A percentile compares a stretch with the other conserved stretches of the same genome.
These are phyloP conservation scores for Australoheros scitulus DNA, from an alignment of 2,113 vertebrate species.

Conservation along the genomic window DNA sequence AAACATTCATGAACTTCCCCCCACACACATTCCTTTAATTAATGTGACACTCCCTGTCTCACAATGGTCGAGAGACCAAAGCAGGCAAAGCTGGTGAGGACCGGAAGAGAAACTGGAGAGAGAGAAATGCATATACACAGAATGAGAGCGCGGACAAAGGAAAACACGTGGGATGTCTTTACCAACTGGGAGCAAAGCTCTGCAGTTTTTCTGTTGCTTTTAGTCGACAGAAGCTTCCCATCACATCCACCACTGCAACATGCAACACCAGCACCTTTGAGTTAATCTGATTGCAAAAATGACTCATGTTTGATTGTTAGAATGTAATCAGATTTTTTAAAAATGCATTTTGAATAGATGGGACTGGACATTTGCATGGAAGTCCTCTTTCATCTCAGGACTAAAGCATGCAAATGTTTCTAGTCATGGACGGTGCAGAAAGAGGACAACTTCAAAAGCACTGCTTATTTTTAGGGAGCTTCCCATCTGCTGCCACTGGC, in stretches of 20 bases:
- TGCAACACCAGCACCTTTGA: not conserved
- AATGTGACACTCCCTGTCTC: slow-evolving; percentile 58
- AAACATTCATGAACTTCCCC: slow-evolving; percentile 28
- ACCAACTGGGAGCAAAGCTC: slow-evolving; percentile 5
- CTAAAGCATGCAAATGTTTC: slow-evolving; percentile 17
- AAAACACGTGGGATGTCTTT: slow-evolving; percentile 33
- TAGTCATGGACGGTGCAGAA: not conserved
- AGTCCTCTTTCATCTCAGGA: slow-evolving; percentile 1
- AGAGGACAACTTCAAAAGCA: slow-evolving; percentile 5
- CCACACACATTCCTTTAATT: slow-evolving; percentile 49
- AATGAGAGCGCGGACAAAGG: slow-evolving; percentile 26
- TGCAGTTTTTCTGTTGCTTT: not conserved
- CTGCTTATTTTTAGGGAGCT: slow-evolving; percentile 28
- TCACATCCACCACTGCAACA: slow-evolving; percentile 23
- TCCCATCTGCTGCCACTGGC: slow-evolving; percentile 17
- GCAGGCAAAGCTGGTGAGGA: not conserved
- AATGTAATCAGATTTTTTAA: not conserved
- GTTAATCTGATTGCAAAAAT: not conserved
- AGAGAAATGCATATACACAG: not conserved
- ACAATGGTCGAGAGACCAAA: slow-evolving; percentile 24
- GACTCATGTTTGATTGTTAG: slow-evolving; percentile 17
- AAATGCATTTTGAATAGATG: not conserved
- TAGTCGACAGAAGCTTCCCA: slow-evolving; percentile 23
- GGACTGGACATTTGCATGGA: not conserved
- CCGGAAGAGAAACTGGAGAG: slow-evolving; percentile 6